These are phyloP conservation scores for Prosopocoilus inquinatus DNA, from an alignment of 2,888 invertebrate species.

Conservation along the genomic window DNA sequence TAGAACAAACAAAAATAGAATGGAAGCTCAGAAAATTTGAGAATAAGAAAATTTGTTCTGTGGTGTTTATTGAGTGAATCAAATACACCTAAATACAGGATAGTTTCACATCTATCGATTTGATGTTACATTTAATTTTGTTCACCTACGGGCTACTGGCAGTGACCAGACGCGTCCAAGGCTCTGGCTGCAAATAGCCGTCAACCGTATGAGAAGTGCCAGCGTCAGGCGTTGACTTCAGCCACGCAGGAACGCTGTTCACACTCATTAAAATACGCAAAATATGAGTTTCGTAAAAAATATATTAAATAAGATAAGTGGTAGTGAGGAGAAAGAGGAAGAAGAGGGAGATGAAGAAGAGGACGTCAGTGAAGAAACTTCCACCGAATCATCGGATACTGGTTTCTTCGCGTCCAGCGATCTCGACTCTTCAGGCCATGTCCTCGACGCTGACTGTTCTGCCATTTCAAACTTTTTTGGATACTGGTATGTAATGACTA, in stretches of 20 bases:
- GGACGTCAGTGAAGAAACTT: conserved; percentile 38
- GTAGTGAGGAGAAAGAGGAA: conserved; percentile 36
- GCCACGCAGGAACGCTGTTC: conserved; percentile 3
- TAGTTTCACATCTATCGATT: too few species aligned
- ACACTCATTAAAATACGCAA: too few species aligned
- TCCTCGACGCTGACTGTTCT: conserved; percentile 45
- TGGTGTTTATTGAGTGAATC: too few species aligned
- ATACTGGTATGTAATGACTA: conserved; percentile 44
- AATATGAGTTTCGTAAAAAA: conserved; percentile 48
- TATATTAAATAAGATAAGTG: conserved; percentile 44
- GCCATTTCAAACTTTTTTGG: conserved; percentile 51
- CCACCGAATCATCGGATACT: conserved; percentile 43
- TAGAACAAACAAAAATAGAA: too few species aligned
- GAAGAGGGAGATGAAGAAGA: conserved; percentile 37
- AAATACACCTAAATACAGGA: too few species aligned
- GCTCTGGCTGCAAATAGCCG: conserved; percentile 20
- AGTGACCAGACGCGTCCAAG: conserved; percentile 23
- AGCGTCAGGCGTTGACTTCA: too few species aligned
- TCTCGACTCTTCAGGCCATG: conserved; percentile 36
- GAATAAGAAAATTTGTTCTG: too few species aligned
- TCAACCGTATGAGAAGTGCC: background rate
- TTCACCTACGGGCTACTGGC: conserved; percentile 13
- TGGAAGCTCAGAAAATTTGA: too few species aligned
- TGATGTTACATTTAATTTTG: conserved; percentile 9
- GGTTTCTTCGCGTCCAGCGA: conserved; percentile 43